Conservation (phyloP, 64 coral and sea anemone genomes). For the Dendrophyllia cribrosa region DNA sequence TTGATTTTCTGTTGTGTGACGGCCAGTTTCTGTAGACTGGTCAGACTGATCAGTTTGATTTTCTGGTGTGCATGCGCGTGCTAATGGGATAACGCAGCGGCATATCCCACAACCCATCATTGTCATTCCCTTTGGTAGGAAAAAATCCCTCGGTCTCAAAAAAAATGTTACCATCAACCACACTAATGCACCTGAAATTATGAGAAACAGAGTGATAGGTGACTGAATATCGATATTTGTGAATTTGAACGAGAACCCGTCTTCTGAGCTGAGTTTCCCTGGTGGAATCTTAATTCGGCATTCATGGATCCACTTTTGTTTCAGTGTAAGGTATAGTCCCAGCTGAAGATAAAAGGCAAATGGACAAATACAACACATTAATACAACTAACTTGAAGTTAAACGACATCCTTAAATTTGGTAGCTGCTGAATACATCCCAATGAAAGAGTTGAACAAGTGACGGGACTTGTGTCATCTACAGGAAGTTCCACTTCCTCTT, state of each 20-base stretch:
- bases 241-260: neutral
- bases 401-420: neutral
- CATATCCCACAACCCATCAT: too few species aligned
- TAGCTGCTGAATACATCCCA: neutral
- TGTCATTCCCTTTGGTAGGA: too few species aligned
- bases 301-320: neutral
- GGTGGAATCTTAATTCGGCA: neutral
- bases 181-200: too few species aligned
- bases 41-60: too few species aligned
- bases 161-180: too few species aligned
- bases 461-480: neutral
- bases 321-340: neutral
- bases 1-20: too few species aligned
- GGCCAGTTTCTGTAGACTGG: too few species aligned
- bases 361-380: neutral
- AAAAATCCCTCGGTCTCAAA: too few species aligned
- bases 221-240: too few species aligned
- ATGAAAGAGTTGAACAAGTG: neutral
- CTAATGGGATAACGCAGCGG: neutral
- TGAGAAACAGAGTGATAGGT: too few species aligned
- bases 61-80: too few species aligned
- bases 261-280: neutral
- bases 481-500: neutral
- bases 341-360: neutral
- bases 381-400: neutral